Evolutionary conservation across 2,113 vertebrate species (phyloP).

Genomic region (Amphiprion percula): DNA sequence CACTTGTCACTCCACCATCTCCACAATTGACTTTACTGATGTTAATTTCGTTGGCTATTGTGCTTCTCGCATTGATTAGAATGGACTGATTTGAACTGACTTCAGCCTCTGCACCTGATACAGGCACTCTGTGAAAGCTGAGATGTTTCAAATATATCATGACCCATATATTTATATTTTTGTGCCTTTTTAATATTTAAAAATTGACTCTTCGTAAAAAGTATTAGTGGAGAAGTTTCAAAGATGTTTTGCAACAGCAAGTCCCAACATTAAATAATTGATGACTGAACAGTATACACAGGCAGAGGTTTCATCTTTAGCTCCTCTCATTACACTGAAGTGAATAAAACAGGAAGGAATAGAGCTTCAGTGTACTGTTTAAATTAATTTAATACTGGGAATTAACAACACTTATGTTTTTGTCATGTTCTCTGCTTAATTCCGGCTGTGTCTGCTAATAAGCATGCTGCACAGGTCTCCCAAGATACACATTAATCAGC

Average conservation of each 20-base stretch:
- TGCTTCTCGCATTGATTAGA: conserved; percentile 34
- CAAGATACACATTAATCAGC: conserved; percentile 76
- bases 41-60: conserved; percentile 30
- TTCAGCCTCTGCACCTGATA: conserved; percentile 13
- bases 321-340: conserved; percentile 14
- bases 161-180: conserved; percentile 1
- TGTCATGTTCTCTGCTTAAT: conserved; percentile 38
- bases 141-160: conserved; percentile 21
- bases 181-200: conserved; percentile 13
- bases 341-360: conserved; percentile 32
- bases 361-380: conserved; percentile 7
- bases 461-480: conserved; percentile 67
- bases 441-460: conserved; percentile 42
- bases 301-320: conserved; percentile 26
- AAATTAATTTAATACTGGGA: conserved; percentile 30
- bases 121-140: conserved; percentile 4
- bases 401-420: conserved; percentile 54
- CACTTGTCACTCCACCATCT: conserved; percentile 26
- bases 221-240: conserved; percentile 7
- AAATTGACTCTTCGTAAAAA: conserved; percentile 36
- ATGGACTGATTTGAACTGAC: conserved; percentile 39
- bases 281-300: conserved; percentile 18
- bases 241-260: conserved; percentile 44
- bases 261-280: conserved; percentile 39
- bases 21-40: conserved; percentile 34